phyloP scores from a whole-genome alignment of 2,888 invertebrate species.

The Mythimna pallens region DNA sequence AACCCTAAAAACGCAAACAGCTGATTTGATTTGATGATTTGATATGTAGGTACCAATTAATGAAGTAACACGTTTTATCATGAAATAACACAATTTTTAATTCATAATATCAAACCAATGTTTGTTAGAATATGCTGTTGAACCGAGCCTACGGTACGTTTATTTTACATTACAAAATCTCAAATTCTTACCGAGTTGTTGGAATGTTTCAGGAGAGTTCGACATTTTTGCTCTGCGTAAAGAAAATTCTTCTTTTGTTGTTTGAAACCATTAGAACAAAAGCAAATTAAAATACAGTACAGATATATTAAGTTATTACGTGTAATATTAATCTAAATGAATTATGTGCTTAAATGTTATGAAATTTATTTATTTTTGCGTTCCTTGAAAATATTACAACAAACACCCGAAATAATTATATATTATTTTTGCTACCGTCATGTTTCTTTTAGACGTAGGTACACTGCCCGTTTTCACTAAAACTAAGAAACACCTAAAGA shows the following conservation, averaged over 20 bases:
- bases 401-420: too few relatives aligned
- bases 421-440: not conserved
- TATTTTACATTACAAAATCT: conserved; percentile 77
- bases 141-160: conserved; percentile 57
- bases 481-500: not conserved
- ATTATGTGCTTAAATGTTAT: not conserved
- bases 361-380: not conserved
- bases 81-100: conserved; percentile 29
- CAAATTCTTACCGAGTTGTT: conserved; percentile 78
- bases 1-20: not conserved
- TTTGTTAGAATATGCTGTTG: conserved; percentile 33
- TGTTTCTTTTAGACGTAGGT: too few relatives aligned
- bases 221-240: conserved; percentile 76
- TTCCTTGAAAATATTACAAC: not conserved
- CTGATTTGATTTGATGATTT: conserved; percentile 22
- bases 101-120: conserved; percentile 50
- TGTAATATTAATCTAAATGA: conserved; percentile 17
- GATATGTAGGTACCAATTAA: conserved; percentile 30
- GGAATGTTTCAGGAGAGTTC: conserved; percentile 76
- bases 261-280: conserved; percentile 72
- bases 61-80: conserved; percentile 19
- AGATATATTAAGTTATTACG: conserved; percentile 28
- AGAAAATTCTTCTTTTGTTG: conserved; percentile 77
- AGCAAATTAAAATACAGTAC: conserved; percentile 64
- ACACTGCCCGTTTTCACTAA: not conserved